Percentiles rank a stretch among this genome's conserved stretches.
Evolutionary conservation across 1,140 invertebrate species (phyloP).

Genomic region (Ganaspis sp.): DNA sequence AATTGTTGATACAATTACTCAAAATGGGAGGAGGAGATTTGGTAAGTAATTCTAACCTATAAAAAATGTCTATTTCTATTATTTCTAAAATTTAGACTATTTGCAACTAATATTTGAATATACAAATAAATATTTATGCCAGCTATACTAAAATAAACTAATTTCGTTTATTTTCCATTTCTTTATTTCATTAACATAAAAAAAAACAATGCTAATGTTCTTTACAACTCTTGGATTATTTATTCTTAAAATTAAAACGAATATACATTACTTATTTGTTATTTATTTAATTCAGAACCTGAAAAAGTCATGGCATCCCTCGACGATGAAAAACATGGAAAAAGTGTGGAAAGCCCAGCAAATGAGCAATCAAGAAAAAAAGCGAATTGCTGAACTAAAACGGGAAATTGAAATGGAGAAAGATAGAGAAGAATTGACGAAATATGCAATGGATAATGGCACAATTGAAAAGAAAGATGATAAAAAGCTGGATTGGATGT

Average conservation of each 20-base stretch:
- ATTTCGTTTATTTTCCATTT: background rate
- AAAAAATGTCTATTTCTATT: slow-evolving; percentile 35
- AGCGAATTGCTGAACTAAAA: slow-evolving; percentile 82
- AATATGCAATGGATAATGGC: slow-evolving; percentile 79
- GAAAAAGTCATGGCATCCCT: slow-evolving; percentile 89
- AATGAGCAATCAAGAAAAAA: slow-evolving; percentile 82
- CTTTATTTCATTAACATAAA: no score
- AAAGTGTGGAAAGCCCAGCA: slow-evolving; percentile 88
- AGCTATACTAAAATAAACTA: no score
- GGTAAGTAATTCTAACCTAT: slow-evolving; percentile 65
- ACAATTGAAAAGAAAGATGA: slow-evolving; percentile 78
- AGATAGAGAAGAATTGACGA: slow-evolving; percentile 81
- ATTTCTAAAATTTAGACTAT: no score
- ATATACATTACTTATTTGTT: background rate
- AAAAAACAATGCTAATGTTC: no score
- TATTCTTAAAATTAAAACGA: background rate
- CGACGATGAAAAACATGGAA: slow-evolving; percentile 86
- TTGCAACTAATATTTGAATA: no score
- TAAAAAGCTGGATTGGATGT: slow-evolving; percentile 93
- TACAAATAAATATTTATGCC: no score
- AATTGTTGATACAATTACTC: no score
- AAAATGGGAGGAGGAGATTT: slow-evolving; percentile 79
- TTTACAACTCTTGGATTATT: background rate
- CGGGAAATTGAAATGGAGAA: slow-evolving; percentile 82
- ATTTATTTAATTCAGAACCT: slow-evolving; percentile 78